Evolutionary conservation across 2,797 vertebrate species (phyloP).

Genomic region (Notamacropus eugenii): DNA sequence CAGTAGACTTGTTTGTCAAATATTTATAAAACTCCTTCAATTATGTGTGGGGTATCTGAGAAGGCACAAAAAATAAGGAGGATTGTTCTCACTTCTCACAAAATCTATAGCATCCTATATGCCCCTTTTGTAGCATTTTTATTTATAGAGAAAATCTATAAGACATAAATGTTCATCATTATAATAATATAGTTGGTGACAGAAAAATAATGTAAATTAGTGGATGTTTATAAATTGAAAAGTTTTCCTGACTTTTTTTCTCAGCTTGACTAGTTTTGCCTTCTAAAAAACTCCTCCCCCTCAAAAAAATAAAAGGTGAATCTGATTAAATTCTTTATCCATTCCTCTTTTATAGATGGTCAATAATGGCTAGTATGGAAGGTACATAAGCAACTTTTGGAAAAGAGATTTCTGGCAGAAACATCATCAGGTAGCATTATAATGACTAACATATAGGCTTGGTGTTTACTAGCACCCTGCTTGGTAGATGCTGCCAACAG

Average conservation of each 20-base stretch:
- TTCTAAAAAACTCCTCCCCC: not conserved
- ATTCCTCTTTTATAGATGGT: not conserved
- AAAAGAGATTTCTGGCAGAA: conserved; percentile 18
- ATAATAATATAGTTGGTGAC: not conserved
- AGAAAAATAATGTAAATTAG: not conserved
- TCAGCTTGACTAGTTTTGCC: not conserved
- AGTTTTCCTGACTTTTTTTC: not conserved
- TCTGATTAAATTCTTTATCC: not conserved
- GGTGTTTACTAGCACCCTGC: not conserved
- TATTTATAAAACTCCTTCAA: not conserved
- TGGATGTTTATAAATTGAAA: not conserved
- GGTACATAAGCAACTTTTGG: not conserved
- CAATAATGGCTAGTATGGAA: not conserved
- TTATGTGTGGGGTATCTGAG: not conserved
- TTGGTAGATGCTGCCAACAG: not conserved
- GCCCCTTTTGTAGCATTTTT: conserved; percentile 7
- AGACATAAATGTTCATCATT: conserved; percentile 4
- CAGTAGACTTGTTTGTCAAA: not conserved
- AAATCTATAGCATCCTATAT: not conserved
- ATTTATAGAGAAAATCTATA: conserved; percentile 14
- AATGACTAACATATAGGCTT: not conserved
- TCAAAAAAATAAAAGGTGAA: not conserved
- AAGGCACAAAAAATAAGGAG: not conserved
- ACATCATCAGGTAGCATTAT: not conserved
- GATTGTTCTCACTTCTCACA: not conserved